These are phyloP conservation scores for Pampus argenteus DNA, from an alignment of 2,797 vertebrate genomes.

Conservation along the genomic window DNA sequence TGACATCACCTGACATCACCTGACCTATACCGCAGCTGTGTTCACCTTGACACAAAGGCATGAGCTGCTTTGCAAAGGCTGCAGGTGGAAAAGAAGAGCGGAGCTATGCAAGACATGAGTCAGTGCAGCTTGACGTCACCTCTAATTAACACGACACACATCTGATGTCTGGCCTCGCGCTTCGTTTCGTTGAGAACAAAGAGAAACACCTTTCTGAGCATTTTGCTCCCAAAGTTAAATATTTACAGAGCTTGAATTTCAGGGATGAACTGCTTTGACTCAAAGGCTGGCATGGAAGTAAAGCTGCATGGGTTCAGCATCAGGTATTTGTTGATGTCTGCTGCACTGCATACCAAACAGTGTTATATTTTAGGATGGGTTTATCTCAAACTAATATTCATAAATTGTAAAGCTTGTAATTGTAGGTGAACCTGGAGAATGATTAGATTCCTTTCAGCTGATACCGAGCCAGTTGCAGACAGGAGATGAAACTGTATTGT, in stretches of 20 bases:
- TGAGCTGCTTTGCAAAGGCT: background rate
- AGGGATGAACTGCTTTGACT: background rate
- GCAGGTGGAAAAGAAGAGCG: background rate
- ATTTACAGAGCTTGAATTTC: background rate
- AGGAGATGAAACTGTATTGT: background rate
- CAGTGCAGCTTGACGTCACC: slow-evolving; percentile 46
- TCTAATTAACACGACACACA: background rate
- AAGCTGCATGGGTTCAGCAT: background rate
- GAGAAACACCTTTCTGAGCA: background rate
- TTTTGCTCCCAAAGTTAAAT: background rate
- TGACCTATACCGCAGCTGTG: slow-evolving; percentile 33
- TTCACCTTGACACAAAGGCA: slow-evolving; percentile 57
- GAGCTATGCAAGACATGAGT: slow-evolving; percentile 33
- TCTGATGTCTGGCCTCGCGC: background rate
- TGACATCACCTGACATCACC: slow-evolving; percentile 48
- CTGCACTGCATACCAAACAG: background rate
- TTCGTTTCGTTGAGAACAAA: slow-evolving; percentile 7
- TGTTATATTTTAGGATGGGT: background rate
- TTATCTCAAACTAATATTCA: background rate
- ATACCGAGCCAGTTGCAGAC: background rate
- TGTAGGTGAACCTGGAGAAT: background rate
- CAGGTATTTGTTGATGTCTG: background rate
- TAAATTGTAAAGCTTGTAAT: background rate
- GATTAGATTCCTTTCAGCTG: background rate
- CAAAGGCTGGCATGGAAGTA: background rate